These are phyloP conservation scores for Rostratula benghalensis DNA, from an alignment of 2,113 vertebrate species.

Conservation along the genomic window DNA sequence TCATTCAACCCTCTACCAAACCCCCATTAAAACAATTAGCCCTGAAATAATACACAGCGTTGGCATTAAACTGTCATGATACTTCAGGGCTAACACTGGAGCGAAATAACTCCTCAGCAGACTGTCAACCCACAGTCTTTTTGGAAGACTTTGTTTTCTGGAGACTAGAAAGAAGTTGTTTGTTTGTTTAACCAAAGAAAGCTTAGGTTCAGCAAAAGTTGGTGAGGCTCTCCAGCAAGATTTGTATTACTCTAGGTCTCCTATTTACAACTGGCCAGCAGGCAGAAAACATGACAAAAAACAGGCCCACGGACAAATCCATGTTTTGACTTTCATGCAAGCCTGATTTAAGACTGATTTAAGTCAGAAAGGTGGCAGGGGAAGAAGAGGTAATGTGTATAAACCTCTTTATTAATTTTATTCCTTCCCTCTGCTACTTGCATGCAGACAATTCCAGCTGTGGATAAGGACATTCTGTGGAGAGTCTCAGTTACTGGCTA, in stretches of 20 bases:
- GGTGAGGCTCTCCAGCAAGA: background rate
- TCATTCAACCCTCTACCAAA: background rate
- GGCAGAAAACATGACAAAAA: background rate
- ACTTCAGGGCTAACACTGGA: background rate
- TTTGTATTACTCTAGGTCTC: background rate
- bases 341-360: background rate
- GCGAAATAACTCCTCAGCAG: constrained; percentile 7
- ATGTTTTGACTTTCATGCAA: background rate
- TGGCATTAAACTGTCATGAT: constrained; percentile 4
- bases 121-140: background rate
- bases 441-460: background rate
- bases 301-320: background rate
- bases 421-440: background rate
- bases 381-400: background rate
- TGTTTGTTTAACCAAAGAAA: background rate
- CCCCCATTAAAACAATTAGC: background rate
- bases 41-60: background rate
- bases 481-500: background rate
- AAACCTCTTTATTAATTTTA: background rate
- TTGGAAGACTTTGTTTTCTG: background rate
- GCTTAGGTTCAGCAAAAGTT: background rate
- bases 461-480: background rate
- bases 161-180: background rate
- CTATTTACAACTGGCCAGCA: background rate
- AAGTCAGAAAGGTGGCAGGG: background rate